Base-by-base conservation (phyloP, 2,888 invertebrate species). In the Agrotis clavis region DNA sequence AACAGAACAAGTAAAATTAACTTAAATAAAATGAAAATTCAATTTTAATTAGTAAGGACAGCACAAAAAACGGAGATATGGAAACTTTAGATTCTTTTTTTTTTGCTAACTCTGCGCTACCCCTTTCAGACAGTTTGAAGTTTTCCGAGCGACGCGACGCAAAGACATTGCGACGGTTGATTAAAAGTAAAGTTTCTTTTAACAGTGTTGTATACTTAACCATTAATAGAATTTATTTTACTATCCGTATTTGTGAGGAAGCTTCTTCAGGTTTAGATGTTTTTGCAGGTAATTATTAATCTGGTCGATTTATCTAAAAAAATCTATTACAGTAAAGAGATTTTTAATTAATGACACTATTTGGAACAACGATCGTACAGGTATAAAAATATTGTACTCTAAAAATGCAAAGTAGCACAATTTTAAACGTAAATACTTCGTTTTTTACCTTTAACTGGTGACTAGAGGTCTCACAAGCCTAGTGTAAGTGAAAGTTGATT, bases 131-230 rank as follows among this genome's bases (percentile, higher is more conserved):
- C 51, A 25, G 77, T 66, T 62, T 65, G 57, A 61, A 72, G 57
- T 71, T 79, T 72, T 30, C 57, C 50, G 21, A 35, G 66, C 14
- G n/a, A 41, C 30, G 51, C 54, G 30, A 47, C 30, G 51, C 54
- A 21, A 66, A 69, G 57, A 71, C 51, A 69, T 75, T 71, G 48
- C 57, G 47, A 45, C 41, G 50, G 71, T 71, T 81, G 63, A 76
- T 81, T 84, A 81, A 84, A 83, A 70, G 60, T 68, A 68, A 83
- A 75, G 63, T 70, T 80, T 64, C 61, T 53, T 57, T 53, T 61
- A 68, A 57, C 35, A 45, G 18, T 19, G 9, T 60, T 35, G 9
- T 48, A 41, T 18, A 59, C 30, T 71, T 30, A 73, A n/a, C 14
- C 25, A 35, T 60, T 59, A 30, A 59, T 35, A 59, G 30, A 71